Conservation (phyloP, 2,113 vertebrate species). For the Oreochromis aureus region DNA sequence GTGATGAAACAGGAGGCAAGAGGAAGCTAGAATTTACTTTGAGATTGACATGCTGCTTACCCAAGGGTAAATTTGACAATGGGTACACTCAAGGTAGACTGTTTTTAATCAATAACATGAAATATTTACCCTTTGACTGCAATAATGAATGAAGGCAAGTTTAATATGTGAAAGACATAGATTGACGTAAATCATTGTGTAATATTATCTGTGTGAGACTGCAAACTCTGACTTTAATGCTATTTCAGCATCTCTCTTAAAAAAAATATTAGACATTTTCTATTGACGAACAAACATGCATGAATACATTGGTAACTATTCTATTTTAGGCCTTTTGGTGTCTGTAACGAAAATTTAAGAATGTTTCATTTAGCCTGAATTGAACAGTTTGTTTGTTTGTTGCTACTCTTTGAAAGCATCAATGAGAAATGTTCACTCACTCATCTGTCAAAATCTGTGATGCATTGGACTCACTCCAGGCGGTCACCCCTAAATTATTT, state of each 20-base stretch:
- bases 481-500: not conserved
- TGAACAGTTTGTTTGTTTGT: not conserved
- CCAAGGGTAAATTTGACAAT: not conserved
- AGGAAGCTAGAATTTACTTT: not conserved
- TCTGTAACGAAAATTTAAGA: not conserved
- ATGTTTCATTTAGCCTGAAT: not conserved
- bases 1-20: not conserved
- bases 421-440: not conserved
- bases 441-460: not conserved
- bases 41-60: not conserved
- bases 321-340: not conserved
- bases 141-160: accelerated
- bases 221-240: not conserved
- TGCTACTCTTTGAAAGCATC: not conserved
- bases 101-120: not conserved
- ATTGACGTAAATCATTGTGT: not conserved
- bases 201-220: not conserved
- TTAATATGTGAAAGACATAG: not conserved
- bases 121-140: not conserved
- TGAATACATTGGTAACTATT: not conserved
- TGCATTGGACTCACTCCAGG: accelerated
- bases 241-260: not conserved
- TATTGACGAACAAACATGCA: not conserved
- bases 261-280: not conserved
- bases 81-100: accelerated